These are phyloP conservation scores for Hylaea fasciaria DNA, from an alignment of 2,888 invertebrate species.

Conservation along the genomic window DNA sequence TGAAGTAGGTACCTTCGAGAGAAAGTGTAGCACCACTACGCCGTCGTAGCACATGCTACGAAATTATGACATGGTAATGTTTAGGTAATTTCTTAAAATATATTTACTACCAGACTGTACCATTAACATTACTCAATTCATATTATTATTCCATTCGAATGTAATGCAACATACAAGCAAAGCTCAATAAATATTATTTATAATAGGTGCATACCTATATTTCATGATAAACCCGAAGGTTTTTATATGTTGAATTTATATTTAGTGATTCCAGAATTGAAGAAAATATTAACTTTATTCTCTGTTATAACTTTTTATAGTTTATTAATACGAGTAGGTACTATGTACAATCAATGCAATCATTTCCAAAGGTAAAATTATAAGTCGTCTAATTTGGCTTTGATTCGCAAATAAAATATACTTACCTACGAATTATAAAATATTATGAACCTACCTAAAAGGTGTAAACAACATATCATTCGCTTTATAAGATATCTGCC, in stretches of 20 bases:
- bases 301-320: constrained; percentile 42
- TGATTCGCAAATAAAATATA: constrained; percentile 50
- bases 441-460: constrained; percentile 59
- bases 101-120: too few relatives aligned
- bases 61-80: neutral
- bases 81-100: neutral
- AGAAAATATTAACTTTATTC: constrained; percentile 34
- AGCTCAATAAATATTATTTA: constrained; percentile 7
- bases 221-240: constrained; percentile 24
- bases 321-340: constrained; percentile 37
- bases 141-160: too few relatives aligned
- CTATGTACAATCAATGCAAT: constrained; percentile 44
- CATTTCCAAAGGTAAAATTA: constrained; percentile 60
- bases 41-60: constrained; percentile 8
- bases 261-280: constrained; percentile 23
- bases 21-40: constrained; percentile 31
- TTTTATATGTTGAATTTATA: constrained; percentile 12
- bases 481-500: constrained; percentile 80
- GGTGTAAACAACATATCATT: constrained; percentile 82
- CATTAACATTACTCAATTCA: too few relatives aligned
- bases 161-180: neutral
- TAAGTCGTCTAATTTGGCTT: constrained; percentile 70
- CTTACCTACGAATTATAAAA: constrained; percentile 48
- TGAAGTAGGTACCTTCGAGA: constrained; percentile 33
- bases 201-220: too few relatives aligned